These are phyloP conservation scores for Cyrtorhinus lividipennis DNA, from an alignment of 1,140 invertebrate species.

Conservation along the genomic window DNA sequence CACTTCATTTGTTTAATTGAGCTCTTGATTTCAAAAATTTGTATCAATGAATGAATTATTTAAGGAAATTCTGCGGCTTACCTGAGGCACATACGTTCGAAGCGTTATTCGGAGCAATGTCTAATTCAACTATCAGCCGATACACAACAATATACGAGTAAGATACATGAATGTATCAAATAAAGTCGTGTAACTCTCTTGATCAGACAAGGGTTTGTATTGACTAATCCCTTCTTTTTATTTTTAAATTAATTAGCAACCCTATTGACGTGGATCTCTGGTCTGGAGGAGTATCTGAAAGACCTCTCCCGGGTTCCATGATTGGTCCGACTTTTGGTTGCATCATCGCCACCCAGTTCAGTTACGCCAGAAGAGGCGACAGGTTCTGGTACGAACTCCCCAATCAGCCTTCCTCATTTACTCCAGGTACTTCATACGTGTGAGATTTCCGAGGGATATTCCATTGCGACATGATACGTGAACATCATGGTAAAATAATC, in stretches of 20 bases:
- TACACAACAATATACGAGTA: conserved; percentile 61
- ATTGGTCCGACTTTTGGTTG: conserved; percentile 91
- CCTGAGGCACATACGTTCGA: conserved; percentile 66
- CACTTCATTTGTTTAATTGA: too few relatives aligned
- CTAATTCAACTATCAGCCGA: conserved; percentile 69
- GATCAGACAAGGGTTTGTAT: too few relatives aligned
- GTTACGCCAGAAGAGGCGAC: conserved; percentile 76
- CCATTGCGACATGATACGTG: background rate
- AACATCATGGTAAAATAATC: background rate
- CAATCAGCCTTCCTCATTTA: conserved; percentile 82
- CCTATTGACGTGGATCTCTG: conserved; percentile 80
- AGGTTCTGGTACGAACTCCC: conserved; percentile 93
- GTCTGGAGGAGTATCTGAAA: conserved; percentile 85
- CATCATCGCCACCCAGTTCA: conserved; percentile 92
- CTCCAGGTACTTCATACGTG: conserved; percentile 41
- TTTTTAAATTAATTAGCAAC: conserved; percentile 36
- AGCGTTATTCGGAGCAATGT: conserved; percentile 73
- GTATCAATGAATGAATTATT: too few relatives aligned
- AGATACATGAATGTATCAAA: too few relatives aligned
- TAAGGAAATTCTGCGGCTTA: conserved; percentile 74
- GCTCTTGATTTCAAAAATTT: too few relatives aligned
- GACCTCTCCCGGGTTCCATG: conserved; percentile 70
- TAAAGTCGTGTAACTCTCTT: too few relatives aligned
- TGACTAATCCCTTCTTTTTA: background rate
- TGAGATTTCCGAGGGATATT: conserved; percentile 19